Evolutionary conservation across 2,888 invertebrate genomes (phyloP).

Genomic region (Cinara cedri): DNA sequence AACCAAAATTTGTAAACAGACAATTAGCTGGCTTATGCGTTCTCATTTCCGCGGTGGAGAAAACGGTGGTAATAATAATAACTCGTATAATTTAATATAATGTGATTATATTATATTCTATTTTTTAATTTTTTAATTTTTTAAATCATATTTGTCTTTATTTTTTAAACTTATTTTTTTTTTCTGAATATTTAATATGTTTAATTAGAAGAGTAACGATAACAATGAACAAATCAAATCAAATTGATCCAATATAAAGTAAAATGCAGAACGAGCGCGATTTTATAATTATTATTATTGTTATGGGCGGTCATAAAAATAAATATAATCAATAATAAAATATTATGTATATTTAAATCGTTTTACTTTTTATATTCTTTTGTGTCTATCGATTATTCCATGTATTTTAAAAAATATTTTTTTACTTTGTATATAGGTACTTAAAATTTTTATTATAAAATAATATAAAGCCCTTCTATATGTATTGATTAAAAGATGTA

Average conservation of each 20-base stretch:
- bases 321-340: too few species aligned
- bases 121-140: not conserved
- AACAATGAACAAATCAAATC: constrained; percentile 45
- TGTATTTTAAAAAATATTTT: constrained; percentile 12
- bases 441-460: too few species aligned
- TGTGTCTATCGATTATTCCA: constrained; percentile 31
- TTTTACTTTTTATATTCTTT: constrained; percentile 28
- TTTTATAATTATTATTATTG: too few species aligned
- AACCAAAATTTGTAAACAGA: too few species aligned
- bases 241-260: constrained; percentile 28
- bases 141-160: too few species aligned
- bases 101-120: constrained; percentile 17
- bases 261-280: constrained; percentile 20
- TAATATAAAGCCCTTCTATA: not conserved
- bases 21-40: too few species aligned
- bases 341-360: not conserved
- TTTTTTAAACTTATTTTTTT: too few species aligned
- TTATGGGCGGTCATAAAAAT: too few species aligned
- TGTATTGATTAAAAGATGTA: constrained; percentile 37
- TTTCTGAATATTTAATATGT: too few species aligned
- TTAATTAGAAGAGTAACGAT: not conserved
- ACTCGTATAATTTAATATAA: not conserved
- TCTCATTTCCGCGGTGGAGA: not conserved
- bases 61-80: constrained; percentile 10
- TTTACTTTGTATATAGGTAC: constrained; percentile 45